Base-by-base conservation (phyloP, 1,140 invertebrate genomes). In the Callitettix versicolor region DNA sequence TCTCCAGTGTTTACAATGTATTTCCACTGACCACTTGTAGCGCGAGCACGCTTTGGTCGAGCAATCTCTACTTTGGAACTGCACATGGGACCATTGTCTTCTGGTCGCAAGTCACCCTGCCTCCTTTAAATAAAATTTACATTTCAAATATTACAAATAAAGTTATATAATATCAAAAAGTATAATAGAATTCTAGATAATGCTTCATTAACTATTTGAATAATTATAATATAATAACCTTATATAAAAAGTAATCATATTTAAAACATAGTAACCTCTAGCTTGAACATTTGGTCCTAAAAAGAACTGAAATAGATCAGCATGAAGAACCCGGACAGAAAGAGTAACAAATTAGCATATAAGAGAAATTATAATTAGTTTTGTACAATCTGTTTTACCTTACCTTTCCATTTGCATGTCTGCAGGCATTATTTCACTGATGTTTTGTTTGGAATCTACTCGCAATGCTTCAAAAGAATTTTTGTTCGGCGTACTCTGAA, bases 1-100 rank as follows among this genome's bases (percentile, higher is more conserved):
- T 89, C 84, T 0, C 81, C 86, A 1, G 87, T 86, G 60, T 92
- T 92, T 40, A 92, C 87, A 57, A 91, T 86, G 61, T 84, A 90
- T 62, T 91, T 91, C 88, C 88, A 91, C 57, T 83, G 75, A 1
- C 87, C 87, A 15, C 80, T 84, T 21, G 84, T 88, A 2, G 86
- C 85, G 58, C 83, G 76, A 0, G 87, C 88, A 58, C 88, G 76
- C 67, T 90, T 88, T 0, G 88, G 87, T 34, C 84, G 73, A 0
- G 85, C 88, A 63, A 89, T 89, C 58, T 85, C 84, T n/a, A 90
- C 81, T 34, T 82, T 80, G n/a, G 85, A 87, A 1, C 85, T 82
- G 66, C 88, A 90, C 65, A 90, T 83, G 65, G 79, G 85, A 14
- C 82, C 82, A 20, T 82, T 81, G 43, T 85, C 81, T 0, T 68